A percentile compares a stretch with the other conserved stretches of the same genome.
phyloP scores from a whole-genome alignment of 2,113 vertebrate species.

The Gymnarchus niloticus region DNA sequence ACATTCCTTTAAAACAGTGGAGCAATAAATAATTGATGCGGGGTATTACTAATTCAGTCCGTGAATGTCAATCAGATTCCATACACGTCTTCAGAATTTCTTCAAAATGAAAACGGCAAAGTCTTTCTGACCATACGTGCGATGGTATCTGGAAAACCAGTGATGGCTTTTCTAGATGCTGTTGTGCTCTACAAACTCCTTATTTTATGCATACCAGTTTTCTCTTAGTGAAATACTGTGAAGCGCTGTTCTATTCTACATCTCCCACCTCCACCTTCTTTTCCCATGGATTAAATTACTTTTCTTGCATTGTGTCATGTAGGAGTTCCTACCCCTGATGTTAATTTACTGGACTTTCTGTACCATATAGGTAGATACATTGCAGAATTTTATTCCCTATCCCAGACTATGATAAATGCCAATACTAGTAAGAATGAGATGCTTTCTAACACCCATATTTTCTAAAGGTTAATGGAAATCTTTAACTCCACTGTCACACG shows the following conservation, averaged over 20 bases:
- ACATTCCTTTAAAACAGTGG: slow-evolving; percentile 18
- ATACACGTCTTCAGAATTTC: slow-evolving; percentile 7
- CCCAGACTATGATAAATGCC: not conserved
- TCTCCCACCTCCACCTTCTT: not conserved
- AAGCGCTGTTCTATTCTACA: not conserved
- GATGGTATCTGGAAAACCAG: not conserved
- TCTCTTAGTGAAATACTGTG: not conserved
- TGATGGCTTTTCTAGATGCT: not conserved
- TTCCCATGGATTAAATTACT: not conserved
- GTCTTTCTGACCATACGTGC: not conserved
- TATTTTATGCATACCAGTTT: not conserved
- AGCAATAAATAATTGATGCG: slow-evolving; percentile 8
- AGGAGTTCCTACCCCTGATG: not conserved
- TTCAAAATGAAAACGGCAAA: not conserved
- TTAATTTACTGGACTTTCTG: not conserved
- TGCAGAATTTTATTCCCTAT: not conserved
- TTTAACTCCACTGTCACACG: not conserved
- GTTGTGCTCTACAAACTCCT: too few species aligned
- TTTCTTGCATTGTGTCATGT: not conserved
- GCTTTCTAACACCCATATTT: slow-evolving; percentile 3
- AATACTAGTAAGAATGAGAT: slow-evolving; percentile 1
- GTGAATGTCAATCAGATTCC: not conserved
- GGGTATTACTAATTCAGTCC: slow-evolving; percentile 17
- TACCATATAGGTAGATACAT: not conserved
- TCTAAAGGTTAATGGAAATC: slow-evolving; percentile 5